Evolutionary conservation across 2,888 invertebrate genomes (phyloP).

Genomic region (Lithophane socia): DNA sequence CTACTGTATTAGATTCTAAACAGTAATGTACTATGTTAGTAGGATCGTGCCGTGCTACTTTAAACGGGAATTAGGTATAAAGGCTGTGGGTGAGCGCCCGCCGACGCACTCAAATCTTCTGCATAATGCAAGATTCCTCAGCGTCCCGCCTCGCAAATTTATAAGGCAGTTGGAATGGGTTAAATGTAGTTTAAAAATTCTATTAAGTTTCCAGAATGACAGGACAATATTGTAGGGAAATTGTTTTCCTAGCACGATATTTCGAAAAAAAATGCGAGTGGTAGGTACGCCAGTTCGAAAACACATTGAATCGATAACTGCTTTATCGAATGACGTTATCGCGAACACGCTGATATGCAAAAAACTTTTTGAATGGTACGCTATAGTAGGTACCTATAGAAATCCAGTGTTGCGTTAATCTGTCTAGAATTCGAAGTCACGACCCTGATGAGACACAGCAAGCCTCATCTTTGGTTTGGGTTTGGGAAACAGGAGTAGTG

Average conservation of each 20-base stretch:
- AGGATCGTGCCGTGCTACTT: constrained; percentile 4
- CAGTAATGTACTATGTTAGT: background rate
- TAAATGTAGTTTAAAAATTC: constrained; percentile 28
- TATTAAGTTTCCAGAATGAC: background rate
- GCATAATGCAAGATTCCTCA: constrained; percentile 62
- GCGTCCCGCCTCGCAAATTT: constrained; percentile 22
- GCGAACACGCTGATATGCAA: too few relatives aligned
- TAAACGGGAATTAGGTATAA: constrained; percentile 18
- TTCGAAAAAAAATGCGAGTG: too few relatives aligned
- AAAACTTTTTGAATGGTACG: too few relatives aligned
- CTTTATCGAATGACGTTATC: too few relatives aligned
- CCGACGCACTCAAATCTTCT: constrained; percentile 60
- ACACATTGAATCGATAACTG: too few relatives aligned
- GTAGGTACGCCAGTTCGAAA: too few relatives aligned
- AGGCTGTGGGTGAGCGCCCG: constrained; percentile 1
- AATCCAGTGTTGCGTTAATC: too few relatives aligned
- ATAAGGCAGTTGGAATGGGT: constrained; percentile 26
- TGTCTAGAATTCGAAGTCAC: too few relatives aligned
- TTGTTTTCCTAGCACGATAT: background rate
- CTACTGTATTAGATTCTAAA: constrained; percentile 1
- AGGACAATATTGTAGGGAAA: background rate
- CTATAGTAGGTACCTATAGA: too few relatives aligned
- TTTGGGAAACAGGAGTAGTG: too few relatives aligned
- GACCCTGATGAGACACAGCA: too few relatives aligned
- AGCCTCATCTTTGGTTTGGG: too few relatives aligned